These are phyloP conservation scores for Pristionchus entomophagus DNA, from an alignment of 2,888 invertebrate species.

Conservation along the genomic window DNA sequence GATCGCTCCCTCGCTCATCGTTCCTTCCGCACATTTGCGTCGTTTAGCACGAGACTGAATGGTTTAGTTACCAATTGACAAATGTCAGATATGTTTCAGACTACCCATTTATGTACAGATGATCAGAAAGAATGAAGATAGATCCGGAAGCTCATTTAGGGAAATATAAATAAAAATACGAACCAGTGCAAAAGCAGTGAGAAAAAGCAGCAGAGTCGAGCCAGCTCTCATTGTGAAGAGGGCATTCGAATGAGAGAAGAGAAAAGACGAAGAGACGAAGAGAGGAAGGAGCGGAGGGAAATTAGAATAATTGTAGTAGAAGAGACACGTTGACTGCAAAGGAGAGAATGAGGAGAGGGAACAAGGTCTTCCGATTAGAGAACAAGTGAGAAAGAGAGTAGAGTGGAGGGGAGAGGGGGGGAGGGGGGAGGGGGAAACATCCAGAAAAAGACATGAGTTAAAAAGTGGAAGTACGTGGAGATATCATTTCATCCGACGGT, in stretches of 20 bases:
- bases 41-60: conserved; percentile 66
- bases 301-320: conserved; percentile 32
- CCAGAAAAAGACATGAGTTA: not conserved
- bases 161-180: not conserved
- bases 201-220: not conserved
- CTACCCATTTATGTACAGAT: not conserved
- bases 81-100: not conserved
- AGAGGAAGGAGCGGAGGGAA: not conserved
- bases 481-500: not conserved
- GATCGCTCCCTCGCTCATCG: conserved; percentile 71
- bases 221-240: conserved; percentile 8
- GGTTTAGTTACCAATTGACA: no score
- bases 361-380: not conserved
- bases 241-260: conserved; percentile 25
- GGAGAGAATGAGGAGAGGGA: conserved; percentile 7
- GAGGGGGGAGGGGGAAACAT: not conserved
- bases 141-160: not conserved
- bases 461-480: not conserved
- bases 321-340: conserved; percentile 19
- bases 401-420: not conserved
- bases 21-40: conserved; percentile 71
- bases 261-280: conserved; percentile 31
- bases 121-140: not conserved
- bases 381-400: not conserved
- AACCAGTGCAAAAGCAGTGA: not conserved